Percentiles rank a stretch among this genome's conserved stretches.
Evolutionary conservation across 1,140 invertebrate genomes (phyloP).

Genomic region (Pogonomyrmex californicus): DNA sequence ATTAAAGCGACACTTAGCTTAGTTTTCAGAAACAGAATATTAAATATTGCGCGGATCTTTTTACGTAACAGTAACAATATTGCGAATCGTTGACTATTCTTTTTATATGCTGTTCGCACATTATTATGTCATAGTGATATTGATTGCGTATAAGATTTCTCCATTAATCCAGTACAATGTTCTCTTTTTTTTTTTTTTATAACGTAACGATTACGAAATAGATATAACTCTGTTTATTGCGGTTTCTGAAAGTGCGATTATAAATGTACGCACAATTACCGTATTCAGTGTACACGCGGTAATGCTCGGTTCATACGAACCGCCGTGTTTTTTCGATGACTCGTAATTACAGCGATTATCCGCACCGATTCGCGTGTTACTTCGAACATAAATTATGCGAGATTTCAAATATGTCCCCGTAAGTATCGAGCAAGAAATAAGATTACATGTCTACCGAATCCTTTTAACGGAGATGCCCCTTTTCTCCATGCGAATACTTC

Average conservation of each 20-base stretch:
- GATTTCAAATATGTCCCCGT: background rate
- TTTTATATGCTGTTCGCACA: too few species aligned
- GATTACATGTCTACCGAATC: background rate
- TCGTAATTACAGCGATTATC: slow-evolving; percentile 37
- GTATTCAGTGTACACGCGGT: background rate
- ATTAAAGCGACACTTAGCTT: background rate
- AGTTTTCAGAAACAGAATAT: background rate
- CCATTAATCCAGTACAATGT: background rate
- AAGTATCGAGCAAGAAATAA: background rate
- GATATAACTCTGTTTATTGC: background rate
- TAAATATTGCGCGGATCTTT: background rate
- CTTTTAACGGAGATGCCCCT: background rate
- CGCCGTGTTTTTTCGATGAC: slow-evolving; percentile 9
- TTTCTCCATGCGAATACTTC: background rate
- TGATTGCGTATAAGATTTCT: background rate
- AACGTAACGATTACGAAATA: slow-evolving; percentile 18
- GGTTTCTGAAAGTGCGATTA: background rate
- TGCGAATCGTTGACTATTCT: background rate
- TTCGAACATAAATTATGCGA: slow-evolving; percentile 21
- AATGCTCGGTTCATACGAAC: slow-evolving; percentile 19
- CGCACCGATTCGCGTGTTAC: background rate
- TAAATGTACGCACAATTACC: background rate
- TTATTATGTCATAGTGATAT: background rate
- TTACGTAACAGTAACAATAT: background rate
- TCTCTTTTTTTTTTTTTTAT: background rate